These are phyloP conservation scores for Xylota sylvarum DNA, from an alignment of 2,888 invertebrate genomes.

Conservation along the genomic window DNA sequence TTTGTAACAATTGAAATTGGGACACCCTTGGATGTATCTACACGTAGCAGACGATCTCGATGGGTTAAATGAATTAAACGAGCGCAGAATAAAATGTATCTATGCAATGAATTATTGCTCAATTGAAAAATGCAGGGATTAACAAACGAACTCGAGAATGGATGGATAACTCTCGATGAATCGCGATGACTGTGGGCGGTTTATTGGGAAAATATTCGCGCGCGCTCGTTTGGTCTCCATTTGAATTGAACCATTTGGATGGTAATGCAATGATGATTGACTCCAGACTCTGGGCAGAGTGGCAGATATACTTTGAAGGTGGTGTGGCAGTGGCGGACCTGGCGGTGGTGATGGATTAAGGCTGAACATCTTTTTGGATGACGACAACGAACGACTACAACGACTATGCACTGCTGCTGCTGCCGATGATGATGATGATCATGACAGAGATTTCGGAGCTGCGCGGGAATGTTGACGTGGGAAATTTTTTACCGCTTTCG, in stretches of 20 bases:
- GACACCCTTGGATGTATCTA: slow-evolving; percentile 72
- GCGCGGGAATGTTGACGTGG: slow-evolving; percentile 75
- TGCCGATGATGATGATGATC: slow-evolving; percentile 60
- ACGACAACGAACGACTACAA: slow-evolving; percentile 24
- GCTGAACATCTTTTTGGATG: slow-evolving; percentile 70
- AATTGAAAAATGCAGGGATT: slow-evolving; percentile 70
- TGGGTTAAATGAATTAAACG: slow-evolving; percentile 76
- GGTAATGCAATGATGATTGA: slow-evolving; percentile 76
- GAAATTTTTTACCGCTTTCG: slow-evolving; percentile 62
- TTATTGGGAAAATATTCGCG: slow-evolving; percentile 76
- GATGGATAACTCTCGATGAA: slow-evolving; percentile 58
- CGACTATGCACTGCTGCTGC: background rate
- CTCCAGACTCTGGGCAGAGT: slow-evolving; percentile 66
- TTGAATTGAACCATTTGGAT: slow-evolving; percentile 75
- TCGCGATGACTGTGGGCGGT: slow-evolving; percentile 76
- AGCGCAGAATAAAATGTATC: slow-evolving; percentile 66
- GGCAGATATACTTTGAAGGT: slow-evolving; percentile 57
- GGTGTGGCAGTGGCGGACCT: slow-evolving; percentile 59
- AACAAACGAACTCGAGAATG: slow-evolving; percentile 56
- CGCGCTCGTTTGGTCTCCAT: slow-evolving; percentile 64
- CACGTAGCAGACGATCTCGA: slow-evolving; percentile 52
- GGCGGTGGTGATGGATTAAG: slow-evolving; percentile 72
- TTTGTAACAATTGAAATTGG: slow-evolving; percentile 76
- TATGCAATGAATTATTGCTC: slow-evolving; percentile 75
- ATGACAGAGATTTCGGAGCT: slow-evolving; percentile 70